A percentile compares a stretch with the other conserved stretches of the same genome.
These are phyloP conservation scores for Gymnoscopelus braueri DNA, from an alignment of 2,797 vertebrate genomes.

Conservation along the genomic window DNA sequence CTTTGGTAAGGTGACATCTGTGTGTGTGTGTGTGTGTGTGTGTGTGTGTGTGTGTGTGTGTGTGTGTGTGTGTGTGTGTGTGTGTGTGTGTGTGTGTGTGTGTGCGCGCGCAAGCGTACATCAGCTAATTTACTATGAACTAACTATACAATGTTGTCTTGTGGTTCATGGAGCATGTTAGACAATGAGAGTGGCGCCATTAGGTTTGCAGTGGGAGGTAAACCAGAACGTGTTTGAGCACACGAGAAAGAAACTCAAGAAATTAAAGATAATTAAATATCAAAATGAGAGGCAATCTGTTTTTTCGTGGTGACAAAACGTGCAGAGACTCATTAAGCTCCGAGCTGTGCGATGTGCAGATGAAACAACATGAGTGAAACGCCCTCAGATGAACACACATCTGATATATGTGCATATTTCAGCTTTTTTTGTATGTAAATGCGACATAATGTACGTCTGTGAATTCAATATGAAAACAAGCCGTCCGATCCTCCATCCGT, in stretches of 20 bases:
- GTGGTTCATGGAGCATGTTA: slow-evolving; percentile 29
- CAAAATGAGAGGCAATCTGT: slow-evolving; percentile 26
- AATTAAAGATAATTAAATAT: slow-evolving; percentile 1
- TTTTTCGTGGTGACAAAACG: slow-evolving; percentile 17
- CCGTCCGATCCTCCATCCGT: too few species aligned
- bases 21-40: too few species aligned
- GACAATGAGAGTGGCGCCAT: slow-evolving; percentile 22
- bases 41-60: too few species aligned
- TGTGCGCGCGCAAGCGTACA: too few species aligned
- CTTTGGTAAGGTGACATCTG: not conserved
- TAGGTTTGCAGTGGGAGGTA: slow-evolving; percentile 46
- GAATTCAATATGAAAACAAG: too few species aligned
- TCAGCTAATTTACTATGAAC: too few species aligned
- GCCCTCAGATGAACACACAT: too few species aligned
- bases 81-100: too few species aligned
- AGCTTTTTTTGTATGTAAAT: too few species aligned
- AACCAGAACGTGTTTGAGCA: slow-evolving; percentile 47
- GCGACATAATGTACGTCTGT: too few species aligned
- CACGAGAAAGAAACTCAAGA: slow-evolving; percentile 1
- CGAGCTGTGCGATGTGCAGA: not conserved
- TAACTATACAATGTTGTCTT: slow-evolving; percentile 14
- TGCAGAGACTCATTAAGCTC: slow-evolving; percentile 21
- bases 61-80: too few species aligned
- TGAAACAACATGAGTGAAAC: not conserved
- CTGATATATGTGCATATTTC: too few species aligned